phyloP scores from a whole-genome alignment of 2,888 invertebrate genomes.

The Steinernema hermaphroditum region DNA sequence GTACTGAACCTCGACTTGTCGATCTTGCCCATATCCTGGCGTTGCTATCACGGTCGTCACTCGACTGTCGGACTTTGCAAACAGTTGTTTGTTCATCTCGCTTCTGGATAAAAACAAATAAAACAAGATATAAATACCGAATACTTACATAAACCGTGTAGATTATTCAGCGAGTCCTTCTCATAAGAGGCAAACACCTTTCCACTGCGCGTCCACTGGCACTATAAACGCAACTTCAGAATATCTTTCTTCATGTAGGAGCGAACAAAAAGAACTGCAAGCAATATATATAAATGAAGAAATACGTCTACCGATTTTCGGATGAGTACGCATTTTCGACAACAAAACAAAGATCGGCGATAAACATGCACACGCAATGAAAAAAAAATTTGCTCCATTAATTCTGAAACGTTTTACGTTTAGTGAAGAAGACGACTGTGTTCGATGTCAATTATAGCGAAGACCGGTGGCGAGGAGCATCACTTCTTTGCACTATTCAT shows the following conservation, averaged over 20 bases:
- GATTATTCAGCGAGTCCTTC: too few species aligned
- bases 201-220: neutral
- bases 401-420: too few species aligned
- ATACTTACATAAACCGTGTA: neutral
- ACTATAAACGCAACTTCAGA: neutral
- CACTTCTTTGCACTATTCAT: slow-evolving; percentile 22
- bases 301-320: too few species aligned
- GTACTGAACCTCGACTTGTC: slow-evolving; percentile 83
- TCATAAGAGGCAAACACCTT: neutral
- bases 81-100: slow-evolving; percentile 16
- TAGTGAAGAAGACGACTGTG: neutral
- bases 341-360: too few species aligned
- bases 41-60: slow-evolving; percentile 19
- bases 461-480: slow-evolving; percentile 27
- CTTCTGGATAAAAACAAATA: too few species aligned
- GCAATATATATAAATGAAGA: too few species aligned
- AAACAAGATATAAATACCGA: neutral
- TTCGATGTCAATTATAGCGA: neutral
- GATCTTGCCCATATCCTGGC: slow-evolving; percentile 18
- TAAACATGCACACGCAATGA: too few species aligned
- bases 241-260: slow-evolving; percentile 1
- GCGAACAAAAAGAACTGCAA: neutral
- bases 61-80: slow-evolving; percentile 8
- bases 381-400: too few species aligned
- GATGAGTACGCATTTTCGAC: too few species aligned